Percentiles rank a stretch among this genome's conserved stretches.
These are phyloP conservation scores for Coregonus clupeaformis DNA, from an alignment of 2,113 vertebrate genomes.

Conservation along the genomic window DNA sequence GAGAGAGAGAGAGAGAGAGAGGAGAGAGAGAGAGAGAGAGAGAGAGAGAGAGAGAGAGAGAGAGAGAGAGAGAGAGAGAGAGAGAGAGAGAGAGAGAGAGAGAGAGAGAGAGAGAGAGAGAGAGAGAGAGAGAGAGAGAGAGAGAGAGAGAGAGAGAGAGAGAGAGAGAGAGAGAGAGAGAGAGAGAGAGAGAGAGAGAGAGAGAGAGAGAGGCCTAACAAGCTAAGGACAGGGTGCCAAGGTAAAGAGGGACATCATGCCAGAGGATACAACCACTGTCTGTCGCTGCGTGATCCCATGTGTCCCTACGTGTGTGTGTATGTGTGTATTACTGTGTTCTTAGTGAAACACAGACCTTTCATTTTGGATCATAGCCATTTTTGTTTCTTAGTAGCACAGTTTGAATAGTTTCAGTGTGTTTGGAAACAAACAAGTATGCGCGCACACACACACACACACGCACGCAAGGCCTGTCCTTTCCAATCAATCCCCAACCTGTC, in stretches of 20 bases:
- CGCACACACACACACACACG: constrained; percentile 32
- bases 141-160: constrained; percentile 18
- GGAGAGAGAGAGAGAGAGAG: background rate
- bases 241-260: constrained; percentile 32
- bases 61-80: constrained; percentile 18
- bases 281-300: constrained; percentile 29
- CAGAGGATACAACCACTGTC: constrained; percentile 43
- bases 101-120: constrained; percentile 41
- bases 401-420: too few species aligned
- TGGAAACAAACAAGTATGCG: constrained; percentile 22
- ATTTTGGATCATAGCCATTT: too few species aligned
- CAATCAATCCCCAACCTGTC: constrained; percentile 57
- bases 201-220: constrained; percentile 2
- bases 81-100: constrained; percentile 38
- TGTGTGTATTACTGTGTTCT: constrained; percentile 8
- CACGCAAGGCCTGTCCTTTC: background rate
- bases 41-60: background rate
- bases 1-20: background rate
- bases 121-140: too few species aligned
- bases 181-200: background rate
- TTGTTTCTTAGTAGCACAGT: background rate
- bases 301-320: constrained; percentile 21
- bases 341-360: too few species aligned
- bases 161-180: background rate
- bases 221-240: constrained; percentile 38